Conservation (phyloP, 1,140 invertebrate species). For the Nymphalis io region DNA sequence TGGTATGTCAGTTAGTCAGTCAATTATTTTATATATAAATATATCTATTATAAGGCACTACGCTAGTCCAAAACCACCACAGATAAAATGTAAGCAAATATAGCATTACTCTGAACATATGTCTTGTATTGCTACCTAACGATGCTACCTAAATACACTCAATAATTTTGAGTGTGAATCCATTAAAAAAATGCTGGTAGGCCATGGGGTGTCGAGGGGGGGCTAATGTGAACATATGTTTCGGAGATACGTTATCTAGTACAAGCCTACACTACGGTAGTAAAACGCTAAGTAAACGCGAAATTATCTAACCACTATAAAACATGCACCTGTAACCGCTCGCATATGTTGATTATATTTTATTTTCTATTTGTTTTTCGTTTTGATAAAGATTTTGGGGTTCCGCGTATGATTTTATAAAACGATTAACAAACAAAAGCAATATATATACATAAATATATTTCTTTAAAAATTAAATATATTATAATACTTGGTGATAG, state of each 20-base stretch:
- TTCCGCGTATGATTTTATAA: neutral
- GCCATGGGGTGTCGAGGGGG: constrained; percentile 10
- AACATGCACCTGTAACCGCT: constrained; percentile 16
- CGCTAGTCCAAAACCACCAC: no score
- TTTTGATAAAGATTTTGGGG: neutral
- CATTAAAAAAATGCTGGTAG: constrained; percentile 6
- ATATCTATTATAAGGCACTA: no score
- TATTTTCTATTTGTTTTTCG: neutral
- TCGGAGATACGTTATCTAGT: constrained; percentile 42
- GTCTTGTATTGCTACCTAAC: no score
- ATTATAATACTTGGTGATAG: no score
- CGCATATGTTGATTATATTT: constrained; percentile 29
- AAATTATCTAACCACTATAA: constrained; percentile 35
- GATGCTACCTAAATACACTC: neutral
- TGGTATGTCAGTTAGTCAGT: no score
- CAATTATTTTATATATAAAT: no score
- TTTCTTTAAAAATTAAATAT: no score
- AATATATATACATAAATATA: no score
- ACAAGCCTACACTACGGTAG: constrained; percentile 29
- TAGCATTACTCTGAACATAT: no score
- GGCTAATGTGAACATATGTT: constrained; percentile 48
- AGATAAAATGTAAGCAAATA: no score
- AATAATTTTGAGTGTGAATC: constrained; percentile 5
- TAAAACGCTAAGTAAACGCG: constrained; percentile 35
- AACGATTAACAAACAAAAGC: neutral